Conservation (phyloP, 2,113 vertebrate genomes). For the Rhizomys pruinosus region DNA sequence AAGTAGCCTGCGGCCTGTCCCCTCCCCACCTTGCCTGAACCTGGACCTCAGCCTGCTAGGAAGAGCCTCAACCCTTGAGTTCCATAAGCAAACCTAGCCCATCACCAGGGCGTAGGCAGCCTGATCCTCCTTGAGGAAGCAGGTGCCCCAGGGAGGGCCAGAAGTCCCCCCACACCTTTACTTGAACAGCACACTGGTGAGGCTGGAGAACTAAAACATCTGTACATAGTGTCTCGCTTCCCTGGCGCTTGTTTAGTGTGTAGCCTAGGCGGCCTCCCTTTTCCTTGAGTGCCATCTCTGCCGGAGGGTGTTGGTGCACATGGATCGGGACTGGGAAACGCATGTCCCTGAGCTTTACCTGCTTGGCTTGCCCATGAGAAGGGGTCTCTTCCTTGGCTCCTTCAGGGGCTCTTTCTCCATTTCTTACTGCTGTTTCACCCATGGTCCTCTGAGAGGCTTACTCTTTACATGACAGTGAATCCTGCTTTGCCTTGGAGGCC, state of each 20-base stretch:
- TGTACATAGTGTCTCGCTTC: conserved; percentile 84
- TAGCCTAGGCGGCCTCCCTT: not conserved
- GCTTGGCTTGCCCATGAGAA: conserved; percentile 56
- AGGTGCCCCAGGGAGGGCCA: not conserved
- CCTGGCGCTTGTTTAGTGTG: not conserved
- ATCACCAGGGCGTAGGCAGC: not conserved
- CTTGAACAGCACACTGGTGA: conserved; percentile 87
- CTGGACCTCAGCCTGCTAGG: conserved; percentile 59
- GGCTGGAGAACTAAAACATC: conserved; percentile 84
- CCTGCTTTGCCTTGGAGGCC: conserved; percentile 71
- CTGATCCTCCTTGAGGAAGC: not conserved
- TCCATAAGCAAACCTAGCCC: not conserved
- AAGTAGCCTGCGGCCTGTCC: conserved; percentile 86
- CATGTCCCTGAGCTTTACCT: conserved; percentile 47
- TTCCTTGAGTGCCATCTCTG: not conserved
- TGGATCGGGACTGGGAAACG: not conserved
- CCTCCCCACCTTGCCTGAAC: not conserved
- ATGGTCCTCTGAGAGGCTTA: not conserved
- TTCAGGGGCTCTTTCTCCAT: not conserved
- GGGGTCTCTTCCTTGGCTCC: conserved; percentile 31
- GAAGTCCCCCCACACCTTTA: conserved; percentile 83
- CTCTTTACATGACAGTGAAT: conserved; percentile 21
- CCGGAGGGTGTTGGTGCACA: not conserved
- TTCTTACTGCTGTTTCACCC: conserved; percentile 58
- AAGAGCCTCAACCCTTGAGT: conserved; percentile 72